These are phyloP conservation scores for Oscheius onirici DNA, from an alignment of 2,888 invertebrate genomes.

Conservation along the genomic window DNA sequence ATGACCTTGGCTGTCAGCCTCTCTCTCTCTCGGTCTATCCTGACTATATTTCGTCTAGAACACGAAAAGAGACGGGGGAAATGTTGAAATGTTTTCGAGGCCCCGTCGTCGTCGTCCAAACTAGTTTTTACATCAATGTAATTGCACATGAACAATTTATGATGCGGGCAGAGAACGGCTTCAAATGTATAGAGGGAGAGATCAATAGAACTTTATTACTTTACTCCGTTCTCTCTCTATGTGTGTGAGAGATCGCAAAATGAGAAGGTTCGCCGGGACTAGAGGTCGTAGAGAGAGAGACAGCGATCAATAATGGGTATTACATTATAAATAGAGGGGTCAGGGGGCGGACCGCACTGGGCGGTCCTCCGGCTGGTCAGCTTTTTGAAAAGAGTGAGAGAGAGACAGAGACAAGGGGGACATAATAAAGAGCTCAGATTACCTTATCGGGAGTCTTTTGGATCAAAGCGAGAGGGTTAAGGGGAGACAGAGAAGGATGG, in stretches of 20 bases:
- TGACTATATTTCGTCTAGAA: background rate
- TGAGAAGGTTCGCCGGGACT: background rate
- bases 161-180: background rate
- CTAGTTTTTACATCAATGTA: slow-evolving; percentile 34
- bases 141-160: slow-evolving; percentile 32
- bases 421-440: background rate
- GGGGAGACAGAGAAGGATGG: no score
- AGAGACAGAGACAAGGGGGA: background rate
- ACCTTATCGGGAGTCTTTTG: background rate
- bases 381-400: background rate
- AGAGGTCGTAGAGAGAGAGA: background rate
- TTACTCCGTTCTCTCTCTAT: background rate
- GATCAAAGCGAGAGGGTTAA: no score
- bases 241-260: background rate
- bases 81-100: slow-evolving; percentile 26
- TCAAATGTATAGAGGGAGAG: background rate
- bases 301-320: slow-evolving; percentile 8
- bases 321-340: slow-evolving; percentile 27
- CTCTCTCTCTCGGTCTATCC: background rate
- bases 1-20: background rate
- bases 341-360: slow-evolving; percentile 8
- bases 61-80: background rate
- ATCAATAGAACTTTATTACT: slow-evolving; percentile 15
- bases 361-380: background rate
- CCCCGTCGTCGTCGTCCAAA: slow-evolving; percentile 8